Base-by-base conservation (phyloP, 2,888 invertebrate genomes). In the Morpho deidamia region DNA sequence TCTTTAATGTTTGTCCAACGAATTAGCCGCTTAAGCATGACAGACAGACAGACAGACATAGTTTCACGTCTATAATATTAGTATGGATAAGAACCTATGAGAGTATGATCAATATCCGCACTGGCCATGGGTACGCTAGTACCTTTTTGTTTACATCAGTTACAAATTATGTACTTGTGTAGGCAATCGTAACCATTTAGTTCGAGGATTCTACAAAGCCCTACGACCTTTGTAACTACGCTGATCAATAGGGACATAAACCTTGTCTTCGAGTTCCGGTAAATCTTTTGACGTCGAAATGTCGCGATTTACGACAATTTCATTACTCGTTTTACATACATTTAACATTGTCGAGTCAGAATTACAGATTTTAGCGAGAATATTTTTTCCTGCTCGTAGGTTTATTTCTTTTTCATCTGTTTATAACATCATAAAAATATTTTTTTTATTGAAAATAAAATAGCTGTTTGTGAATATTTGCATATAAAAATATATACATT, bases 181-280 rank as follows among this genome's bases (percentile, higher is more conserved):
- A 43, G 48, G 64, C 55, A 61, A 63, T 62, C 56, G 59, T 50
- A 51, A 49, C 32, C 49, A 53, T 49, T 49, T 41, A n/a, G 53
- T 47, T 37, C 37, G 46, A 55, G 32, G 40, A 42, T 47, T 50
- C 37, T 37, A 44, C 47, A 50, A 62, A 42, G 63, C 67, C 69
- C 66, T 70, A 59, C 68, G 70, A 73, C 69, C 73, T 76, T 65
- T 69, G 67, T 65, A 66, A 66, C 72, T 74, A 77, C 67, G 72
- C 74, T 79, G 78, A 78, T 82, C 83, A 81, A 81, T 80, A 76
- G 75, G 73, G 76, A 73, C 80, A 79, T 81, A 79, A 85, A 84
- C 78, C 68, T 60, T 72, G 72, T 74, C 73, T 69, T 71, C 67
- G 68, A 67, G 71, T 77, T 76, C 78, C 76, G 77, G 76, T 74